Conservation (phyloP, 2,888 invertebrate genomes). For the Lithophane ornitopus region DNA sequence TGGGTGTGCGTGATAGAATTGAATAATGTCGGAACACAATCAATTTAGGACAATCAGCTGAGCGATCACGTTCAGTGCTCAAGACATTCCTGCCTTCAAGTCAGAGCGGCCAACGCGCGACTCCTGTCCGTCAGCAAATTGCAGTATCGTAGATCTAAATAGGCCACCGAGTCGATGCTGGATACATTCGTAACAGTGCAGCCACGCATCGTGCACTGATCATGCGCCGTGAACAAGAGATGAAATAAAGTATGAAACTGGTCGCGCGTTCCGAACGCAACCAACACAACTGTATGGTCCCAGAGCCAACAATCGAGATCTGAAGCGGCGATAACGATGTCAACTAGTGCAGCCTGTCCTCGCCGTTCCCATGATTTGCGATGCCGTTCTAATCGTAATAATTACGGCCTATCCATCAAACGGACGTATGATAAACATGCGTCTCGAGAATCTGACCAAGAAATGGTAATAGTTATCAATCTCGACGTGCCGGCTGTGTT, state of each 20-base stretch:
- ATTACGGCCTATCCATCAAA: constrained; percentile 89
- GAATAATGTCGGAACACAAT: constrained; percentile 70
- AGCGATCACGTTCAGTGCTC: constrained; percentile 70
- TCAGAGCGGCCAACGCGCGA: constrained; percentile 77
- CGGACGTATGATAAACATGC: constrained; percentile 85
- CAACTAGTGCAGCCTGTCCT: constrained; percentile 87
- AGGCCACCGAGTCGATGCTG: constrained; percentile 85
- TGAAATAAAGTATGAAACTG: constrained; percentile 86
- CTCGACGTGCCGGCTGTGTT: constrained; percentile 72
- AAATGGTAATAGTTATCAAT: constrained; percentile 82
- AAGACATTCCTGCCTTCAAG: constrained; percentile 82
- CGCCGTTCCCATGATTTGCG: constrained; percentile 89
- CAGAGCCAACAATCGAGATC: constrained; percentile 88
- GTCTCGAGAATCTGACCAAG: constrained; percentile 77
- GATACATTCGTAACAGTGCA: constrained; percentile 80
- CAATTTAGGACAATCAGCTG: constrained; percentile 78
- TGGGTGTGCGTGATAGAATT: constrained; percentile 62
- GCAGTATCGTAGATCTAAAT: constrained; percentile 87
- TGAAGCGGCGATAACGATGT: constrained; percentile 85
- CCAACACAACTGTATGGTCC: constrained; percentile 76
- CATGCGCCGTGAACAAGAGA: constrained; percentile 82
- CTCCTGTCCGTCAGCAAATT: constrained; percentile 83
- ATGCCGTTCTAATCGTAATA: constrained; percentile 89
- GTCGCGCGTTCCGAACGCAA: constrained; percentile 69
- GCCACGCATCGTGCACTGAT: constrained; percentile 82